phyloP scores from a whole-genome alignment of 2,797 vertebrate genomes.

The Hafferia zeledoni region DNA sequence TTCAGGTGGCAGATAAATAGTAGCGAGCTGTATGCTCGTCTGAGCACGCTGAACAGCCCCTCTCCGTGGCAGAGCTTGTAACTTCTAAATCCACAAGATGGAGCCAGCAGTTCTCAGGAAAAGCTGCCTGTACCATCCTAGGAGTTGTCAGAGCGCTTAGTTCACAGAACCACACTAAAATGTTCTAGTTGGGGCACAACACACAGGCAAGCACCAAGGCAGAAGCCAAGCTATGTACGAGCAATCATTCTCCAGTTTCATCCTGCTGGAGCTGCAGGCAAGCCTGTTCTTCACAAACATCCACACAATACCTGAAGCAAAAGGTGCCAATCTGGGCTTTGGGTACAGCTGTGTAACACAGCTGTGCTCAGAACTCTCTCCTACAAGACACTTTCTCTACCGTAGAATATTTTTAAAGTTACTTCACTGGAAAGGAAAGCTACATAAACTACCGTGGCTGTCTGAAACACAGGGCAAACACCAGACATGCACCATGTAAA shows the following conservation, averaged over 20 bases:
- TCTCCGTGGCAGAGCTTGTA: conserved; percentile 8
- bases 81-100: conserved; percentile 69
- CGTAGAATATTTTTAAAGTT: background rate
- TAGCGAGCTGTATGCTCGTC: background rate
- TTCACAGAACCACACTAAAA: background rate
- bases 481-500: background rate
- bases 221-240: fast-evolving
- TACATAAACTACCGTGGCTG: background rate
- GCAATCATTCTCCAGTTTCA: background rate
- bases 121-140: background rate
- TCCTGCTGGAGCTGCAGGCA: background rate
- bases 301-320: background rate
- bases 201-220: background rate
- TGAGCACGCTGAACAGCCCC: background rate
- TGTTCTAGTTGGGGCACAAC: background rate
- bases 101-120: conserved; percentile 53
- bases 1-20: background rate
- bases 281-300: background rate
- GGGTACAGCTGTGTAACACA: background rate
- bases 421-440: background rate
- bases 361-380: background rate
- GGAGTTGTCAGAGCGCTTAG: background rate
- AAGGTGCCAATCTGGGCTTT: background rate
- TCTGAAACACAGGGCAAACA: background rate
- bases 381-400: background rate